A percentile compares a stretch with the other conserved stretches of the same genome.
Conservation (phyloP, 2,888 invertebrate species). For the Mechanitis mazaeus region DNA sequence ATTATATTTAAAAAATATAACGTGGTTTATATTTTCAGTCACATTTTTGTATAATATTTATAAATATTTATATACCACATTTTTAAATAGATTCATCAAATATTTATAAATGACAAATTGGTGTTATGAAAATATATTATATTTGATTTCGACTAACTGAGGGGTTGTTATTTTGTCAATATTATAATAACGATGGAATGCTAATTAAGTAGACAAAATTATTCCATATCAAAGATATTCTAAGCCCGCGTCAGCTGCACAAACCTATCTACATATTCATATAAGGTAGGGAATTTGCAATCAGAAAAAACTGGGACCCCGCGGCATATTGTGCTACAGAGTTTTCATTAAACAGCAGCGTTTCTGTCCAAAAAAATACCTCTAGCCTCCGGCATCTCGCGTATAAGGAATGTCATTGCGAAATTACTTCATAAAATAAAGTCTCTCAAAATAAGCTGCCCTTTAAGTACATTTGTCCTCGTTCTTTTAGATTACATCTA, state of each 20-base stretch:
- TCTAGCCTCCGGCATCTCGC: constrained; percentile 58
- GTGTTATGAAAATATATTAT: no score
- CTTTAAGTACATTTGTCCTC: constrained; percentile 33
- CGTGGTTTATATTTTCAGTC: no score
- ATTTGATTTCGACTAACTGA: no score
- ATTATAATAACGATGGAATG: constrained; percentile 1
- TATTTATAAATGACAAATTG: no score
- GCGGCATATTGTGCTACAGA: constrained; percentile 67
- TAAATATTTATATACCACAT: no score
- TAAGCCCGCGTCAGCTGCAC: constrained; percentile 31
- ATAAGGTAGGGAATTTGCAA: constrained; percentile 61
- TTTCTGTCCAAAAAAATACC: constrained; percentile 65
- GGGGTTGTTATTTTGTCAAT: not conserved
- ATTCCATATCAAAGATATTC: constrained; percentile 19
- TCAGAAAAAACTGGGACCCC: constrained; percentile 65
- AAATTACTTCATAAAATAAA: constrained; percentile 72
- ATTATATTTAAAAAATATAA: no score
- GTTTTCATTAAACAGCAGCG: constrained; percentile 71
- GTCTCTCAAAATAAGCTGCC: constrained; percentile 49
- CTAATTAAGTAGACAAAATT: constrained; percentile 10
- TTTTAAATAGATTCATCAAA: no score
- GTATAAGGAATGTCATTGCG: constrained; percentile 69
- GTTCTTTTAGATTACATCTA: constrained; percentile 31
- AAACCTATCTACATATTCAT: constrained; percentile 56
- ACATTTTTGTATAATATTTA: no score